Percentiles rank a stretch among this genome's conserved stretches.
phyloP scores from a whole-genome alignment of 2,888 invertebrate genomes.

The Pristionchus fissidentatus region DNA sequence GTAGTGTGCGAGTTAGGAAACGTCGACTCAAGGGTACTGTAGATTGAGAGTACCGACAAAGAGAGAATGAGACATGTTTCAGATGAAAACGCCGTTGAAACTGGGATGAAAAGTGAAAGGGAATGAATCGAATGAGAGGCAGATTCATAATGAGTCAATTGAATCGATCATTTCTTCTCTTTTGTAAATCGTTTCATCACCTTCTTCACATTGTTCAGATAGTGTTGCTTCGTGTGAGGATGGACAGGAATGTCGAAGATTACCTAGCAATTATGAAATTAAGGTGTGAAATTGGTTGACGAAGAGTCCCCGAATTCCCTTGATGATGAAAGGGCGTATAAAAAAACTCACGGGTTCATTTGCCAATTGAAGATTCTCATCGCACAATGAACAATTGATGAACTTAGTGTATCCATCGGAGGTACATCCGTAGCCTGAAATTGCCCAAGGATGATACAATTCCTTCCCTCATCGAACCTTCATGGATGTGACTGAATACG shows the following conservation, averaged over 20 bases:
- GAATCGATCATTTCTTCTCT: slow-evolving; percentile 47
- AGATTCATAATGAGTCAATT: background rate
- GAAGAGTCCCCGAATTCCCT: background rate
- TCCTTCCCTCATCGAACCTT: slow-evolving; percentile 78
- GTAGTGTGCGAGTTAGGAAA: background rate
- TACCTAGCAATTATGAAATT: background rate
- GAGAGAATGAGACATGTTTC: slow-evolving; percentile 3
- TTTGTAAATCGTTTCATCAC: slow-evolving; percentile 63
- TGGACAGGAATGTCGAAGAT: slow-evolving; percentile 53
- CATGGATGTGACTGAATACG: slow-evolving; percentile 89
- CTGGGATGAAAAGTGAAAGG: slow-evolving; percentile 18
- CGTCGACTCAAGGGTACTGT: background rate
- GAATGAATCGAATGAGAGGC: background rate
- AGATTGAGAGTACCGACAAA: background rate
- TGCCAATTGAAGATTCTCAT: slow-evolving; percentile 74
- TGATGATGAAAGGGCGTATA: background rate
- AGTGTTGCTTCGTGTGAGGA: slow-evolving; percentile 64
- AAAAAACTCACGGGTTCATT: slow-evolving; percentile 83
- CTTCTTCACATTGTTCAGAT: slow-evolving; percentile 65
- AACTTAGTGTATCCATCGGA: slow-evolving; percentile 88
- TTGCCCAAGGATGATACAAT: background rate
- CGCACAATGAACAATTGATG: slow-evolving; percentile 87
- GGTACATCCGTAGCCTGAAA: slow-evolving; percentile 83
- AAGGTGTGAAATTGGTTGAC: background rate
- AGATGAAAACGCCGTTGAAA: slow-evolving; percentile 8